phyloP scores from a whole-genome alignment of 2,113 vertebrate species.

The Noctilio leporinus region DNA sequence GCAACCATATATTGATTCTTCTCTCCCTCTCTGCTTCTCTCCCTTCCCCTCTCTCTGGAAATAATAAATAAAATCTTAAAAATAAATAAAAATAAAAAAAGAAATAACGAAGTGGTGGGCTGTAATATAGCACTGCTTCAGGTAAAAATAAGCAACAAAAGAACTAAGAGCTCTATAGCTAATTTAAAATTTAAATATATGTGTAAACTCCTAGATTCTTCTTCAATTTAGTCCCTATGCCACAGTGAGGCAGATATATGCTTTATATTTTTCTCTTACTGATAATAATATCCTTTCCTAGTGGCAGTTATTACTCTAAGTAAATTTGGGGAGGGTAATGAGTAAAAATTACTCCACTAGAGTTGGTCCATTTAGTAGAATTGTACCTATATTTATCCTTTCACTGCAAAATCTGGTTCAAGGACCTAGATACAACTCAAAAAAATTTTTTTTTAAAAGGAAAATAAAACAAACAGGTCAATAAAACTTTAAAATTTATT shows the following conservation, averaged over 20 bases:
- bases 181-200: neutral
- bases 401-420: neutral
- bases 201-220: neutral
- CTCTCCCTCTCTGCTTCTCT: too few relatives aligned
- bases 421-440: neutral
- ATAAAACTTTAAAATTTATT: neutral
- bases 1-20: too few relatives aligned
- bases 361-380: neutral
- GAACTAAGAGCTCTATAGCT: too few relatives aligned
- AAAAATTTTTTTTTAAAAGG: too few relatives aligned
- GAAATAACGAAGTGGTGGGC: neutral
- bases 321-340: neutral
- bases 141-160: neutral
- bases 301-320: too few relatives aligned
- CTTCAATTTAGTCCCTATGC: neutral
- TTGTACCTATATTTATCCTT: neutral
- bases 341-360: too few relatives aligned
- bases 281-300: too few relatives aligned
- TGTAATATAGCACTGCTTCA: neutral
- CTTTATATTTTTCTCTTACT: neutral
- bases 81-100: neutral
- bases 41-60: too few relatives aligned
- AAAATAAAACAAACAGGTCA: neutral
- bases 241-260: neutral
- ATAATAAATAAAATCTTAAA: too few relatives aligned